Conservation (phyloP, 2,797 vertebrate genomes). For the Enteromius radiatus region DNA sequence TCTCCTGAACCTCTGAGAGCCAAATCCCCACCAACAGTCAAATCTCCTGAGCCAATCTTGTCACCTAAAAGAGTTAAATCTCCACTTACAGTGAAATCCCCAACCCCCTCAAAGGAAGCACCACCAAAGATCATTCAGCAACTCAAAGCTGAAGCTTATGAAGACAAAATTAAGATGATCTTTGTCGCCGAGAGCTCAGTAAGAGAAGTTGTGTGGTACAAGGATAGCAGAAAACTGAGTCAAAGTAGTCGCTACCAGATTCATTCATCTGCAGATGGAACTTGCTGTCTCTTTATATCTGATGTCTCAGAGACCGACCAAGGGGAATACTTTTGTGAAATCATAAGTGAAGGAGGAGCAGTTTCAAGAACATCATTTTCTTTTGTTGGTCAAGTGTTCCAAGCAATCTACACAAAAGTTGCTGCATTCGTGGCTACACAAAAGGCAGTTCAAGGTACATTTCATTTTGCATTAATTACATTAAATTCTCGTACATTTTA, state of each 20-base stretch:
- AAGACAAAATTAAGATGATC: constrained; percentile 86
- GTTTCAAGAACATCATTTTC: constrained; percentile 90
- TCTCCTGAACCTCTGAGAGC: constrained; percentile 83
- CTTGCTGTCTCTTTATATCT: constrained; percentile 88
- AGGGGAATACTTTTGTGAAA: constrained; percentile 94
- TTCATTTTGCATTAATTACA: not conserved
- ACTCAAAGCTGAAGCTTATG: constrained; percentile 82
- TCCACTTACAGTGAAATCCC: constrained; percentile 79
- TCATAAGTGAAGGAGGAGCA: constrained; percentile 86
- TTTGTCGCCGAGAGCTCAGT: constrained; percentile 90
- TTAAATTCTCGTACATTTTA: constrained; percentile 10
- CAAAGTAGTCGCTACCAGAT: constrained; percentile 88
- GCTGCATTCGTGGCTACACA: constrained; percentile 78
- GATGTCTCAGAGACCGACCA: constrained; percentile 88
- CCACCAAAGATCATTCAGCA: constrained; percentile 81
- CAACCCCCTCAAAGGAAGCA: constrained; percentile 73
- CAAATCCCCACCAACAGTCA: constrained; percentile 76
- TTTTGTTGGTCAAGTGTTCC: constrained; percentile 90
- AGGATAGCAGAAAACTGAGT: constrained; percentile 88
- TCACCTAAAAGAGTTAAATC: constrained; percentile 90
- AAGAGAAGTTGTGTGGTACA: constrained; percentile 89
- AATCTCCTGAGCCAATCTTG: constrained; percentile 78
- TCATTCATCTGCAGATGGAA: constrained; percentile 88
- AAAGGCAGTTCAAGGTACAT: constrained; percentile 78
- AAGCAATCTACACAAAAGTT: constrained; percentile 85